phyloP scores from a whole-genome alignment of 2,797 vertebrate genomes.

The Geotria australis region DNA sequence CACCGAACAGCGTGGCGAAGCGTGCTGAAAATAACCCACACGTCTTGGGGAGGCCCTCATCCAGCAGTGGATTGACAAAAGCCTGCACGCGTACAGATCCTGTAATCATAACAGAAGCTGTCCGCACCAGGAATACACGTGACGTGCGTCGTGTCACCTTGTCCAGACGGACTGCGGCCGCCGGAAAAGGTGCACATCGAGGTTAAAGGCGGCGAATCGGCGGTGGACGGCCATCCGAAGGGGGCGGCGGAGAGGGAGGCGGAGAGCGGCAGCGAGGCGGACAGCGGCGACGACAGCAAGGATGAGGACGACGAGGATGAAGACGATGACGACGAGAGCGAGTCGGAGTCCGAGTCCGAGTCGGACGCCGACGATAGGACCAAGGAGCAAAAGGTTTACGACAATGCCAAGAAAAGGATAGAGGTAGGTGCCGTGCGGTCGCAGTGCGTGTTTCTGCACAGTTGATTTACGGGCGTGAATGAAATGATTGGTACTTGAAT shows the following conservation, averaged over 20 bases:
- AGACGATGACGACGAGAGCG: constrained; percentile 7
- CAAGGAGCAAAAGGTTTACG: constrained; percentile 63
- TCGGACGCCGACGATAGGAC: constrained; percentile 37
- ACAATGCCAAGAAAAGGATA: constrained; percentile 69
- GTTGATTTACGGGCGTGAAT: no score
- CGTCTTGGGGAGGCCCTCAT: no score
- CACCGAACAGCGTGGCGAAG: no score
- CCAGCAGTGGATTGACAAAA: no score
- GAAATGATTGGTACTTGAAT: no score
- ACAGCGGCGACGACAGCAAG: constrained; percentile 27
- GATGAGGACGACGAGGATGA: constrained; percentile 8
- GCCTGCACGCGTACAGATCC: no score
- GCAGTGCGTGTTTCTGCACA: no score
- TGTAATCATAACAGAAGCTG: no score
- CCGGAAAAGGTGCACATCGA: constrained; percentile 58
- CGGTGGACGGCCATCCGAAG: constrained; percentile 22
- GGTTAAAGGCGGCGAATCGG: constrained; percentile 40
- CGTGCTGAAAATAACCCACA: no score
- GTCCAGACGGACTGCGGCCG: no score
- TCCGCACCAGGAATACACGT: no score
- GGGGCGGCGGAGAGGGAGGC: constrained; percentile 24
- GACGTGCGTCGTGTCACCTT: no score
- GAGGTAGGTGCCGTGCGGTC: constrained; percentile 22
- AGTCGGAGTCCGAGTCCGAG: constrained; percentile 27
- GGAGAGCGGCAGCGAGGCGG: constrained; percentile 26